Conservation (phyloP, 2,113 vertebrate genomes). For the Todiramphus saurophagus region DNA sequence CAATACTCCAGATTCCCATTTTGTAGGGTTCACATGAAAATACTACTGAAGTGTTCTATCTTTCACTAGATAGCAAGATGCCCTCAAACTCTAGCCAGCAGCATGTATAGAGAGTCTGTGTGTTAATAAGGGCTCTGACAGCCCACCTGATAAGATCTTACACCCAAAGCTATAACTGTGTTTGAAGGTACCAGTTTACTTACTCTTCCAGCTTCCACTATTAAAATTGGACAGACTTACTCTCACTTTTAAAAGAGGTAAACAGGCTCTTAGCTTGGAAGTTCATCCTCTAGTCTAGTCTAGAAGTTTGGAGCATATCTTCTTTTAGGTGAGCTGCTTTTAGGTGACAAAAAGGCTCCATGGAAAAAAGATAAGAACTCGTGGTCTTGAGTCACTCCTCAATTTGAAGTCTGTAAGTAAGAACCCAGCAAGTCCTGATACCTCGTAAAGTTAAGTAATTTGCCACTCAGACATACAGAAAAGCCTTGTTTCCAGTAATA, state of each 20-base stretch:
- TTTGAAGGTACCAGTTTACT: not conserved
- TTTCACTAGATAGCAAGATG: not conserved
- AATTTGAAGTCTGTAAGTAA: fast-evolving
- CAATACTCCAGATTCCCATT: not conserved
- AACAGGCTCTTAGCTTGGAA: not conserved
- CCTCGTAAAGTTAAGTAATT: not conserved
- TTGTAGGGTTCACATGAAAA: not conserved
- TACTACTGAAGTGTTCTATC: not conserved
- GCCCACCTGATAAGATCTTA: not conserved
- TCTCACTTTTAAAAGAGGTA: not conserved
- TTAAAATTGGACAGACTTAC: not conserved
- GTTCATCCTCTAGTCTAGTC: not conserved
- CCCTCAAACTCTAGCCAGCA: not conserved
- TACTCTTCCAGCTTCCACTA: not conserved
- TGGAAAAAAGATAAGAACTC: not conserved
- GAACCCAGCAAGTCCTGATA: not conserved
- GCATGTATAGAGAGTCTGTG: not conserved
- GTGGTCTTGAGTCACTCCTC: not conserved
- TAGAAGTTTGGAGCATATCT: not conserved
- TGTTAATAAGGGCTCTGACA: not conserved
- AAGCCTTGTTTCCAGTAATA: not conserved
- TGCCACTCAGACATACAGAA: not conserved
- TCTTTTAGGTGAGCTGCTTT: not conserved
- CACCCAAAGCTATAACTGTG: not conserved
- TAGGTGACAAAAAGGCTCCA: not conserved